Conservation (phyloP, 2,888 invertebrate species). For the Chydorus sphaericus region DNA sequence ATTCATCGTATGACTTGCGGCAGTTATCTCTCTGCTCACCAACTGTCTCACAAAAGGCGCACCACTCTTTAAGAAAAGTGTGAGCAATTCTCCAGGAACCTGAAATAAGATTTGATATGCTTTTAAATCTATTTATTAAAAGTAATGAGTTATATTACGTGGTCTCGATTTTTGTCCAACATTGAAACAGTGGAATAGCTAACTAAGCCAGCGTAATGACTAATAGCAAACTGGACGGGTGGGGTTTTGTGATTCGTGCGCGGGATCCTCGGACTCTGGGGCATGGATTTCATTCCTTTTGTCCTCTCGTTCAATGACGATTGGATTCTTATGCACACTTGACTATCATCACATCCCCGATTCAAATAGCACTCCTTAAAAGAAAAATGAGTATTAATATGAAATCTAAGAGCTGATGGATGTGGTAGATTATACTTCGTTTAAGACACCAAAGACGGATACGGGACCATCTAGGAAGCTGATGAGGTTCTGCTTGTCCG, state of each 20-base stretch:
- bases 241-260: background rate
- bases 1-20: slow-evolving; percentile 3
- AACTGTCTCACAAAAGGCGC: slow-evolving; percentile 15
- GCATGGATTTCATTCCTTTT: background rate
- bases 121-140: background rate
- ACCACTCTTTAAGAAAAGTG: slow-evolving; percentile 14
- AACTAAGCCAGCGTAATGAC: slow-evolving; percentile 29
- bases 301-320: background rate
- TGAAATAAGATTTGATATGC: slow-evolving; percentile 3
- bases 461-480: slow-evolving; percentile 18
- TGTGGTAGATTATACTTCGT: slow-evolving; percentile 17
- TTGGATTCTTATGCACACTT: slow-evolving; percentile 4
- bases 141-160: slow-evolving; percentile 22
- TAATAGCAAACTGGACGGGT: slow-evolving; percentile 7
- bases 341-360: background rate
- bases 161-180: slow-evolving; percentile 30
- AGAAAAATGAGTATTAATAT: background rate
- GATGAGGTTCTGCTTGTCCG: slow-evolving; percentile 18
- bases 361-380: slow-evolving; percentile 9
- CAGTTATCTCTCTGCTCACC: background rate
- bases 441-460: slow-evolving; percentile 20
- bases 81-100: slow-evolving; percentile 18
- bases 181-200: slow-evolving; percentile 27
- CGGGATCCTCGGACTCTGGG: background rate
- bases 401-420: background rate